These are phyloP conservation scores for Danionella dracula DNA, from an alignment of 2,797 vertebrate species.

Conservation along the genomic window DNA sequence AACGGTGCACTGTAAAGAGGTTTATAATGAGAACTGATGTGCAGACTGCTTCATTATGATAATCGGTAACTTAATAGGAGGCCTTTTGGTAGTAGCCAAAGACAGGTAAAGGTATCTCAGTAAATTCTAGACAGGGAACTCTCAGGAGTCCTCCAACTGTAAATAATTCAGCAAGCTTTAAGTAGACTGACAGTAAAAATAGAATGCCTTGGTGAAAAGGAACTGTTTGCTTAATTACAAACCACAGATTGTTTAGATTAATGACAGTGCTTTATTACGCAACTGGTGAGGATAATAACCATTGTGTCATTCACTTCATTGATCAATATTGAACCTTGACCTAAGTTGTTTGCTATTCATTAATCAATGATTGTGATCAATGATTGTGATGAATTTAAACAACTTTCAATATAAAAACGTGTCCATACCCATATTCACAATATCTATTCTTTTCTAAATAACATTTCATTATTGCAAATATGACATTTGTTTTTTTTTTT, in stretches of 20 bases:
- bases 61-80: constrained; percentile 19
- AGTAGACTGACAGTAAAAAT: constrained; percentile 18
- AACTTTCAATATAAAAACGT: too few relatives aligned
- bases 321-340: too few relatives aligned
- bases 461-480: too few relatives aligned
- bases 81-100: constrained; percentile 20
- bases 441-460: too few relatives aligned
- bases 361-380: too few relatives aligned
- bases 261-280: not conserved
- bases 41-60: constrained; percentile 5
- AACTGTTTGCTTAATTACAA: constrained; percentile 38
- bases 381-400: too few relatives aligned
- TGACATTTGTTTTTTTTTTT: too few relatives aligned
- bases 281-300: not conserved
- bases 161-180: constrained; percentile 40
- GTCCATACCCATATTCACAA: too few relatives aligned
- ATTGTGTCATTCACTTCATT: too few relatives aligned
- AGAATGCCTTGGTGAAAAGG: constrained; percentile 4
- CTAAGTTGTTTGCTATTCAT: too few relatives aligned
- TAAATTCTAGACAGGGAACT: constrained; percentile 33
- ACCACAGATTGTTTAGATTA: constrained; percentile 1
- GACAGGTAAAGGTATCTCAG: constrained; percentile 40
- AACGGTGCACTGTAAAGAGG: not conserved
- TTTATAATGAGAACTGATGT: not conserved
- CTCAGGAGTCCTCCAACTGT: constrained; percentile 26